Conservation (phyloP, 2,888 invertebrate genomes). For the Eubasilissa splendida region DNA sequence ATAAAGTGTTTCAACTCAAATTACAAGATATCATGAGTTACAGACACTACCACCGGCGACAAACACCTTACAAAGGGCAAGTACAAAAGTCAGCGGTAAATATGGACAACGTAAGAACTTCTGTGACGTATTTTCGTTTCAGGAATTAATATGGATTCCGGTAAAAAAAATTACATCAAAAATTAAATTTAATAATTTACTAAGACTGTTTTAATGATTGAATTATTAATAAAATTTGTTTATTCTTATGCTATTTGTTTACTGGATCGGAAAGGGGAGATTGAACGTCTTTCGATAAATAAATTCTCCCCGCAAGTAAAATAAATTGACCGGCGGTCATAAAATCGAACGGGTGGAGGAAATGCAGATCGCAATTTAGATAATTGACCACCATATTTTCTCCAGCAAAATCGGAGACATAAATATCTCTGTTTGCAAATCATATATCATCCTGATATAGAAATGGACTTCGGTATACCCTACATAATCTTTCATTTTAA, state of each 20-base stretch:
- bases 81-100: no score
- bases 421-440: conserved; percentile 40
- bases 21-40: no score
- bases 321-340: conserved; percentile 72
- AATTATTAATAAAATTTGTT: neutral
- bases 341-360: conserved; percentile 73
- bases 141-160: no score
- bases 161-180: no score
- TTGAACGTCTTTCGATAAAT: neutral
- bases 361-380: conserved; percentile 76
- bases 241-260: neutral
- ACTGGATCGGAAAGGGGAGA: neutral
- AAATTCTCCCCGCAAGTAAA: conserved; percentile 14
- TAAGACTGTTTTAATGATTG: neutral
- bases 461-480: neutral
- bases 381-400: conserved; percentile 67
- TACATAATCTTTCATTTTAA: neutral
- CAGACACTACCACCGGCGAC: no score
- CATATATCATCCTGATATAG: neutral
- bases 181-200: no score
- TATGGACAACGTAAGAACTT: no score
- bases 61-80: no score
- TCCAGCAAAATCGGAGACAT: conserved; percentile 36
- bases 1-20: no score
- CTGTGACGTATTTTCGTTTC: no score